Base-by-base conservation (phyloP, 1,140 invertebrate genomes). In the Lamellibrachia luymesi region DNA sequence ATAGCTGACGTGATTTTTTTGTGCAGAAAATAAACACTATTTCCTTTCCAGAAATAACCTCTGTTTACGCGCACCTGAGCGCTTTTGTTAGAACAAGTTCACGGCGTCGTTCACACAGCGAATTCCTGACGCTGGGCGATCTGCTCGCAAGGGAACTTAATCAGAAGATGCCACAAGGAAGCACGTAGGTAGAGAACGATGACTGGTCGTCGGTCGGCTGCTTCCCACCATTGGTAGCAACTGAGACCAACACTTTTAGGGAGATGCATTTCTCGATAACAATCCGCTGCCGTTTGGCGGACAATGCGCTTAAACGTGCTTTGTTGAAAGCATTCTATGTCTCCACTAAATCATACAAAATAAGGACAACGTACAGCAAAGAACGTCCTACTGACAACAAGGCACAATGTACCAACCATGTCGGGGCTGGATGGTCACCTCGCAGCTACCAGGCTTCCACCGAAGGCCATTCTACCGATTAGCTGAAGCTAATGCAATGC, bases 31-130 rank as follows among this genome's bases (percentile, higher is more conserved):
- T 80, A 80, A 80, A 80, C 64, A 80, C 64, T 13, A n/a, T 91
- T 50, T 91, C 91, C 51, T 51, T 91, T 91, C 51, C 91, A 22
- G 91, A 50, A 91, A 50, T 91, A 51, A 50, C 91, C 10, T 10
- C 91, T 91, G 91, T 91, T 50, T 91, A 50, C 91, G 49, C 51
- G 91, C 25, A 80, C 64, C 91, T 91, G 91, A 51, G 49, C 91
- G 91, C 91, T 91, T 91, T 51, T 91, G 91, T 51, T 22, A 51
- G 91, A 50, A 91, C 91, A n/a, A 25, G 51, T 91, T 91, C 91
- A 91, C 90, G 50, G 27, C 50, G 50, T 38, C 90, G 6, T 91
- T 8, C 90, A 91, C 13, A n/a, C 91, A n/a, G 7, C 51, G 4
- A 50, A 91, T 91, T 80, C 64, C 64, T 80, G 64, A 80, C 64